Percentiles rank a stretch among this genome's conserved stretches.
Evolutionary conservation across 53 echinoderm and acorn worm species (phyloP).

Genomic region (Stichopus horrens): DNA sequence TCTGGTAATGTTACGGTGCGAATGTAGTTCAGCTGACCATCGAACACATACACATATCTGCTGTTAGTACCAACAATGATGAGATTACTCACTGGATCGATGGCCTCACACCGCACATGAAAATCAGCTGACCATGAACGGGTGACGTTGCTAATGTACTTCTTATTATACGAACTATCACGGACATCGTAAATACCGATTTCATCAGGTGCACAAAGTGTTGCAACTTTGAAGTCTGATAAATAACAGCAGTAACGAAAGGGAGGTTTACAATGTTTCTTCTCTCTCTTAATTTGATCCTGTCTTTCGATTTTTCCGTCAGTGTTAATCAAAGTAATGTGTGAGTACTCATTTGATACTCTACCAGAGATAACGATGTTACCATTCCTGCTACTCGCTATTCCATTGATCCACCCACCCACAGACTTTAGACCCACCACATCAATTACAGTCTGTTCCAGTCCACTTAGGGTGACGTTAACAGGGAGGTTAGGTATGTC

Average conservation of each 20-base stretch:
- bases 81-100: neutral
- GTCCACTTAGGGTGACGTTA: neutral
- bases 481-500: neutral
- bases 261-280: neutral
- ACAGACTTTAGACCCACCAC: neutral
- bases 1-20: neutral
- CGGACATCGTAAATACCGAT: conserved; percentile 17
- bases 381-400: neutral
- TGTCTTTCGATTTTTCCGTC: neutral
- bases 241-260: conserved; percentile 19
- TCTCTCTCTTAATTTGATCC: neutral
- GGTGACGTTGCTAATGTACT: neutral
- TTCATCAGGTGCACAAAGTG: neutral
- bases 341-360: neutral
- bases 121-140: neutral
- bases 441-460: neutral
- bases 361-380: neutral
- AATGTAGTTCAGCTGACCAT: neutral
- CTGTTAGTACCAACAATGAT: conserved; percentile 12
- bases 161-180: neutral
- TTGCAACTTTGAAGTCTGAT: conserved; percentile 20
- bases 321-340: neutral
- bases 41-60: conserved; percentile 7
- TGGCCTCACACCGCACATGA: neutral
- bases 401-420: neutral